Conservation (phyloP, 2,888 invertebrate genomes). For the Troilus luridus region DNA sequence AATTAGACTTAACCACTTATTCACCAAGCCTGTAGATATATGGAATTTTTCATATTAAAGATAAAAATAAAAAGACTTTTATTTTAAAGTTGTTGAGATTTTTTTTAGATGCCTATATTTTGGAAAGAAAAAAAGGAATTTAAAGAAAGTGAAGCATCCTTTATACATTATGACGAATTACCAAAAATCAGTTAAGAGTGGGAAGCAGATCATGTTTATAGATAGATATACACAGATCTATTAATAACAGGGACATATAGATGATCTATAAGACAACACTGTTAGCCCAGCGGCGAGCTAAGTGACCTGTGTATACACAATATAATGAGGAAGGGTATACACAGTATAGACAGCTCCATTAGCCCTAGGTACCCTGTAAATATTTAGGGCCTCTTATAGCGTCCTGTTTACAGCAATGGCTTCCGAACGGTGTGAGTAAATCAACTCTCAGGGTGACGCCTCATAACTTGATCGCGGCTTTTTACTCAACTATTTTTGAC, state of each 20-base stretch:
- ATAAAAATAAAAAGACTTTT: too few relatives aligned
- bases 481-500: background rate
- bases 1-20: too few relatives aligned
- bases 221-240: background rate
- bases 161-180: background rate
- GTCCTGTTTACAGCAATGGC: background rate
- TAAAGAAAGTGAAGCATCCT: background rate
- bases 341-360: constrained; percentile 22
- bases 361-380: background rate
- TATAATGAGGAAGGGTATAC: constrained; percentile 48
- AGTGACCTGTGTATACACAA: constrained; percentile 37
- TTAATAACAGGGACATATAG: background rate
- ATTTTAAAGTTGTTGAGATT: too few relatives aligned
- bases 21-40: too few relatives aligned
- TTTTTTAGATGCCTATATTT: too few relatives aligned
- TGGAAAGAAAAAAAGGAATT: too few relatives aligned
- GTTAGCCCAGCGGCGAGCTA: background rate
- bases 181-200: background rate
- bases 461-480: constrained; percentile 20
- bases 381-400: constrained; percentile 31
- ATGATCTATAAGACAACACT: background rate
- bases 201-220: background rate
- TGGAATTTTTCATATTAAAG: too few relatives aligned
- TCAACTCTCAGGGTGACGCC: background rate
- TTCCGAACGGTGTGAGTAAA: background rate